A percentile compares a stretch with the other conserved stretches of the same genome.
phyloP scores from a whole-genome alignment of 1,140 invertebrate genomes.

The Anthonomus grandis region DNA sequence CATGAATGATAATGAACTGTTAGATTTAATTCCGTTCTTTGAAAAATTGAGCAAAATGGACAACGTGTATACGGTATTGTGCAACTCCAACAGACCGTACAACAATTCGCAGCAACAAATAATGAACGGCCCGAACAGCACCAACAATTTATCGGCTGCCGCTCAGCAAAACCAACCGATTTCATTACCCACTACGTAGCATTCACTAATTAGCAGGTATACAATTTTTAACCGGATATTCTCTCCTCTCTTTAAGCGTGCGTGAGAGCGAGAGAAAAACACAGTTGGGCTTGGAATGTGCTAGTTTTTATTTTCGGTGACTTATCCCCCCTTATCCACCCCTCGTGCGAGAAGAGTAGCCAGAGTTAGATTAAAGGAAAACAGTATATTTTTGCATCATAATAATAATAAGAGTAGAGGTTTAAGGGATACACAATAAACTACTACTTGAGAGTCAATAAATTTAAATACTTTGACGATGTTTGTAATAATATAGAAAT shows the following conservation, averaged over 20 bases:
- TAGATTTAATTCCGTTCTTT: conserved; percentile 94
- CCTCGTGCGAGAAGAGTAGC: neutral
- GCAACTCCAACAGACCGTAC: conserved; percentile 83
- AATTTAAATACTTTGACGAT: neutral
- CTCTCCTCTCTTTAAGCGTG: neutral
- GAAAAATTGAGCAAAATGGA: conserved; percentile 92
- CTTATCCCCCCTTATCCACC: neutral
- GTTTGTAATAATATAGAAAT: conserved; percentile 8
- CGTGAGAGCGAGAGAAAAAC: neutral
- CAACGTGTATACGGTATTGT: conserved; percentile 88
- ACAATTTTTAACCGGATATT: neutral
- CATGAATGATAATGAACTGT: conserved; percentile 89
- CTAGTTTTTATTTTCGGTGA: conserved; percentile 9
- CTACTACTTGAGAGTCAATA: conserved; percentile 18
- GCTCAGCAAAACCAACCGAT: conserved; percentile 22
- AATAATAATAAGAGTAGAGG: too few species aligned
- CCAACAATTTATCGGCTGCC: too few species aligned
- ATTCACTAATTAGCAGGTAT: neutral
- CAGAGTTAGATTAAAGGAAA: neutral
- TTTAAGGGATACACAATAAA: neutral
- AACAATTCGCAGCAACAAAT: conserved; percentile 48
- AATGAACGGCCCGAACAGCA: conserved; percentile 36
- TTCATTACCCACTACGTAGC: conserved; percentile 27
- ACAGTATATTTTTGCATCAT: conserved; percentile 24
- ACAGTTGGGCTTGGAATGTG: neutral